Conservation (phyloP, 2,113 vertebrate genomes). For the Nyctibius bracteatus region DNA sequence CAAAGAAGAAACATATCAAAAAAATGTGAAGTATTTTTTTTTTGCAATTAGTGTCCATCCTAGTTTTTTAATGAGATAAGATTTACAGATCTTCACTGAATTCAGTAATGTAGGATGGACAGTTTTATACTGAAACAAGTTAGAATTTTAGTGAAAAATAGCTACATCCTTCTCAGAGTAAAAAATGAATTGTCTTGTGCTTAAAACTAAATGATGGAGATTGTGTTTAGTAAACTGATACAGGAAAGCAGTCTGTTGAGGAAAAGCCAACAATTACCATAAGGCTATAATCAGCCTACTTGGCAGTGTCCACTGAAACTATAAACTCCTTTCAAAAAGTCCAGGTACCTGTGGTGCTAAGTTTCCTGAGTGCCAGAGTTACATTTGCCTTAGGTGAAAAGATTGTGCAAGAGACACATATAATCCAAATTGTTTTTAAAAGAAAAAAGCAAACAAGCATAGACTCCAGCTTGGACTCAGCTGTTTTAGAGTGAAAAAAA, state of each 20-base stretch:
- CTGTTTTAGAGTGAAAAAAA: neutral
- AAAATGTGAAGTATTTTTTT: neutral
- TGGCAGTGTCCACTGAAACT: slow-evolving; percentile 31
- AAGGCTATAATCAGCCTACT: slow-evolving; percentile 51
- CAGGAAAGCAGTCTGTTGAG: neutral
- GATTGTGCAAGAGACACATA: neutral
- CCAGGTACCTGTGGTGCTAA: slow-evolving; percentile 39
- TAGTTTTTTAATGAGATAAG: neutral
- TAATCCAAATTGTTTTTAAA: neutral
- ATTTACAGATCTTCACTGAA: neutral
- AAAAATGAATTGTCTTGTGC: neutral
- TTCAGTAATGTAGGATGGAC: neutral
- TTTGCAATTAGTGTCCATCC: neutral
- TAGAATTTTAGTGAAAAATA: neutral
- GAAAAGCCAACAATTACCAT: slow-evolving; percentile 30
- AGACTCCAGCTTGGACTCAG: neutral
- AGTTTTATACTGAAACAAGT: neutral
- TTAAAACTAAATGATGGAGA: slow-evolving; percentile 1
- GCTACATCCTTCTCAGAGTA: neutral
- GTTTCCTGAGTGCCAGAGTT: slow-evolving; percentile 17
- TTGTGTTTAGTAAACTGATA: neutral
- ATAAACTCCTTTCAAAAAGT: slow-evolving; percentile 30
- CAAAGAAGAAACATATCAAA: neutral
- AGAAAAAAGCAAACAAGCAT: neutral
- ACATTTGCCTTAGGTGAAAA: slow-evolving; percentile 35